Evolutionary conservation across 1,140 invertebrate genomes (phyloP).

Genomic region (Lasioglossum baleicum): DNA sequence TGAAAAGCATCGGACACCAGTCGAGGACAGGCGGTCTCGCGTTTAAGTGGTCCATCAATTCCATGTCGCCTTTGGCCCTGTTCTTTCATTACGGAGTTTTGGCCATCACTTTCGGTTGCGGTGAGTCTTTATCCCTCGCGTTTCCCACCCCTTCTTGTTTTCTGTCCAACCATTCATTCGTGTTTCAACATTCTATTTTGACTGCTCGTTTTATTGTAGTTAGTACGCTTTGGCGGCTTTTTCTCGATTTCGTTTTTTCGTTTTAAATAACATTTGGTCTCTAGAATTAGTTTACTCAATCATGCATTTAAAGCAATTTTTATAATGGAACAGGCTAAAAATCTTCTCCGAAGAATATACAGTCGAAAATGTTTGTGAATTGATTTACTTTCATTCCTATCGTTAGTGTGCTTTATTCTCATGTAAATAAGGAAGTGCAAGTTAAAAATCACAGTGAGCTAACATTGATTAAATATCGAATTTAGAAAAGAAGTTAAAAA

Average conservation of each 20-base stretch:
- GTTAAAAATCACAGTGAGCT: too few relatives aligned
- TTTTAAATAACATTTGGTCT: too few relatives aligned
- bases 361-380: neutral
- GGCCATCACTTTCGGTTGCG: slow-evolving; percentile 54
- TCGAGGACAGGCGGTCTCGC: slow-evolving; percentile 59
- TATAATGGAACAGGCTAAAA: too few relatives aligned
- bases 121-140: slow-evolving; percentile 37
- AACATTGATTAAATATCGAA: too few relatives aligned
- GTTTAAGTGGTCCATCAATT: slow-evolving; percentile 53
- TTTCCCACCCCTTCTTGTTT: neutral
- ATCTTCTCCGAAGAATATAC: too few relatives aligned
- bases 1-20: slow-evolving; percentile 59
- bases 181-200: neutral
- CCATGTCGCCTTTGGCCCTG: slow-evolving; percentile 60
- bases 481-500: too few relatives aligned
- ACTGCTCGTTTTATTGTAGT: too few relatives aligned
- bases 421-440: too few relatives aligned
- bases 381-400: neutral
- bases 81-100: slow-evolving; percentile 58
- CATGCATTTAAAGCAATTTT: too few relatives aligned
- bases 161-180: neutral
- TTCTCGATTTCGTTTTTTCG: too few relatives aligned
- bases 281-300: too few relatives aligned
- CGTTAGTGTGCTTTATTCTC: neutral
- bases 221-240: too few relatives aligned